Evolutionary conservation across 2,888 invertebrate species (phyloP).

Genomic region (Mesorhabditis belari): DNA sequence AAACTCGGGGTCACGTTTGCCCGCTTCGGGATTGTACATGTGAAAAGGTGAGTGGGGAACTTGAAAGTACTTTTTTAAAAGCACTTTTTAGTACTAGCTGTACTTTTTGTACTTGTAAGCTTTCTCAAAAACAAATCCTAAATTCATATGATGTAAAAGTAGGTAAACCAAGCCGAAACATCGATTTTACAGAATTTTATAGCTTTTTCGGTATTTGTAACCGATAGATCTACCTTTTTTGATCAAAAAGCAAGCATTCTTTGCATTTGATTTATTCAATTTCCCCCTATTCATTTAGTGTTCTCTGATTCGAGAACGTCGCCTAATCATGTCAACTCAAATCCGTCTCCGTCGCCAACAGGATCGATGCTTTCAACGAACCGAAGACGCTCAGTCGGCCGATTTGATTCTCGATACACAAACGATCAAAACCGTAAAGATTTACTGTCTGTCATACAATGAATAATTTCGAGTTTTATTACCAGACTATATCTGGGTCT

Average conservation of each 20-base stretch:
- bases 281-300: slow-evolving; percentile 23
- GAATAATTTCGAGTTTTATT: too few species aligned
- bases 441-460: too few species aligned
- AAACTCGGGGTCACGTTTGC: slow-evolving; percentile 46
- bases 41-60: slow-evolving; percentile 21
- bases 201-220: neutral
- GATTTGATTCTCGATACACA: neutral
- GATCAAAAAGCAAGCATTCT: neutral
- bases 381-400: neutral
- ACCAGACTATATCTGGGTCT: too few species aligned
- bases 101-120: too few species aligned
- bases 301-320: slow-evolving; percentile 39
- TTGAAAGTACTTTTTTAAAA: too few species aligned
- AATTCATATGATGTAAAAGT: too few species aligned
- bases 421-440: too few species aligned
- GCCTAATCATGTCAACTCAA: slow-evolving; percentile 49
- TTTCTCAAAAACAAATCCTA: too few species aligned
- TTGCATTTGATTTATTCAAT: neutral
- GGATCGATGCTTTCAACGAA: slow-evolving; percentile 44
- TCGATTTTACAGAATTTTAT: neutral
- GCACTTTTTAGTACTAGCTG: too few species aligned
- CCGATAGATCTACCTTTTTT: neutral
- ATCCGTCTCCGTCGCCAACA: slow-evolving; percentile 48
- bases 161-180: too few species aligned
- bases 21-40: slow-evolving; percentile 44